phyloP scores from a whole-genome alignment of 2,797 vertebrate species.

The Melanogrammus aeglefinus region DNA sequence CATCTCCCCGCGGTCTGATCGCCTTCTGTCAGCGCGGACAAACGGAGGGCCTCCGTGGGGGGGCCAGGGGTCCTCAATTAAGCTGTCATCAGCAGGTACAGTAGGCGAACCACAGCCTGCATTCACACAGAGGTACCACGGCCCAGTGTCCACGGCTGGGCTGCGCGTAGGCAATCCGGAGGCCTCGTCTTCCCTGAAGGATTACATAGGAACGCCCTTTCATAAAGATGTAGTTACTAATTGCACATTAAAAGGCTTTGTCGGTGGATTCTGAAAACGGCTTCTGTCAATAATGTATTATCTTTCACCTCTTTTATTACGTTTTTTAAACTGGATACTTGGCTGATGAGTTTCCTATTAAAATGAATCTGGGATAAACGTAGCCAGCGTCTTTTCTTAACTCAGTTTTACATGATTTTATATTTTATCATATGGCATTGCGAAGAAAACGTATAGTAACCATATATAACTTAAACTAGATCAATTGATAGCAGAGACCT shows the following conservation, averaged over 20 bases:
- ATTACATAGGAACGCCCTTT: background rate
- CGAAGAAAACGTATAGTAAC: background rate
- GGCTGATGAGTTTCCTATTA: background rate
- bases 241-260: background rate
- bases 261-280: background rate
- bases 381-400: background rate
- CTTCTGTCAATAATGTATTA: background rate
- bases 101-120: slow-evolving; percentile 41
- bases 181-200: slow-evolving; percentile 59
- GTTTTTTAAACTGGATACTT: background rate
- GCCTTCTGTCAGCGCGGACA: slow-evolving; percentile 79
- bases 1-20: slow-evolving; percentile 83
- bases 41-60: slow-evolving; percentile 73
- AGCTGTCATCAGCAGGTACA: slow-evolving; percentile 84
- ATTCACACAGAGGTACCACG: slow-evolving; percentile 57
- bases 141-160: slow-evolving; percentile 62
- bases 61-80: slow-evolving; percentile 76
- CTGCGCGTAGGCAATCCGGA: slow-evolving; percentile 68
- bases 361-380: background rate
- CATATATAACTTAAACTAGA: background rate
- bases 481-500: background rate
- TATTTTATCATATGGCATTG: background rate
- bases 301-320: background rate
- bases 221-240: background rate
- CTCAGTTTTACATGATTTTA: background rate